Evolutionary conservation across 2,888 invertebrate genomes (phyloP), one percentile per base, ranked within the genome.

Genomic region (Aphidoletes aphidimyza): DNA sequence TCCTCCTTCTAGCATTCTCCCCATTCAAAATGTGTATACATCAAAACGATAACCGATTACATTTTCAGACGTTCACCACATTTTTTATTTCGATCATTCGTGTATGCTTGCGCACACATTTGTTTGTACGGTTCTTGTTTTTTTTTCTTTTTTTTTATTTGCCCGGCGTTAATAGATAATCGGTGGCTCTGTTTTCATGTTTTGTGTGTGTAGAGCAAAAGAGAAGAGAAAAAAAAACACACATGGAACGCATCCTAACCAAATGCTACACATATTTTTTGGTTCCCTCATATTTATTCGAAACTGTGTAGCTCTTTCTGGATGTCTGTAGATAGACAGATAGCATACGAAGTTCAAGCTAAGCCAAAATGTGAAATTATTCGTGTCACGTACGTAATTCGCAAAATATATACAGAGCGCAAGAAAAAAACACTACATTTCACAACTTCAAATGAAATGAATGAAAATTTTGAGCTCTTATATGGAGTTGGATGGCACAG

Each of bases 371-470:
- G 11, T 30, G 69, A 81, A 81, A 81, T 81, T 81, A 81, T 81
- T 81, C 81, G 37, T 81, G 22, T 81, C 81, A 81, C 81, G 81
- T 81, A 81, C 39, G 22, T 37, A 81, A 81, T 81, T 81, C 81
- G 37, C 37, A 81, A 37, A 81, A 81, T 22, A 81, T 81, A 81
- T 81, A 81, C 30, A 81, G 3, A n/a, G n/a, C n/a, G n/a, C n/a
- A n/a, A n/a, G n/a, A n/a, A n/a, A 69, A 69, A 81, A 78, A 78
- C 34, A 81, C 36, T 37, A 81, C 81, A 81, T 81, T 37, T 37
- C 81, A 81, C 81, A 81, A 81, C 36, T 37, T 37, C 36, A 81
- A 37, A 37, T 19, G 9, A 37, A 81, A 81, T 81, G 81, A 81
- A 69, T 30, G 30, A 69, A 69, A 54, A 69, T 14, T 1, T 69